Percentiles rank a stretch among this genome's conserved stretches.
Evolutionary conservation across 2,113 vertebrate genomes (phyloP).

Genomic region (Salvelinus fontinalis): DNA sequence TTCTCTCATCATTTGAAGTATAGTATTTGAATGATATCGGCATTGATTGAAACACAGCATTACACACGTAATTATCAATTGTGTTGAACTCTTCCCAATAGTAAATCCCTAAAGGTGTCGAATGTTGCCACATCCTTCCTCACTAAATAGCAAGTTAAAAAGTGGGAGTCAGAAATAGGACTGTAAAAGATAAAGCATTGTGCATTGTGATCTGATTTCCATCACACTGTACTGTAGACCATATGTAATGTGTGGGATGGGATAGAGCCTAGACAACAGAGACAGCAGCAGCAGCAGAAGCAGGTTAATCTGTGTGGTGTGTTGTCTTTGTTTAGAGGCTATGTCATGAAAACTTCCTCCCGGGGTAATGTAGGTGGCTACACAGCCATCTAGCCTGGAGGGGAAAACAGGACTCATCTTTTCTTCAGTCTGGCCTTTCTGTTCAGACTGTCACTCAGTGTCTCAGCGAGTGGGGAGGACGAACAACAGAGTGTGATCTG

Average conservation of each 20-base stretch:
- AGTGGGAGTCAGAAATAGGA: not conserved
- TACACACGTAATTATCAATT: not conserved
- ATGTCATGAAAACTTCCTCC: not conserved
- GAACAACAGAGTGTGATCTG: not conserved
- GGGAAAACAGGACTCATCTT: not conserved
- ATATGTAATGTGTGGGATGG: not conserved
- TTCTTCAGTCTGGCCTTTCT: not conserved
- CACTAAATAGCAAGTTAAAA: not conserved
- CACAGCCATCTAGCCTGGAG: not conserved
- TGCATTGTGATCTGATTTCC: not conserved
- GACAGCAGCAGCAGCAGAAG: not conserved
- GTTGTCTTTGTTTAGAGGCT: not conserved
- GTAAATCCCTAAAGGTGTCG: not conserved
- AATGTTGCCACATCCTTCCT: not conserved
- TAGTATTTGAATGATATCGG: too few species aligned
- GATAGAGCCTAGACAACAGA: not conserved
- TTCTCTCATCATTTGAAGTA: not conserved
- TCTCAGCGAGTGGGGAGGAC: not conserved
- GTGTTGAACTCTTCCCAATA: not conserved
- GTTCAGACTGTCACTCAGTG: not conserved
- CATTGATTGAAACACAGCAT: not conserved
- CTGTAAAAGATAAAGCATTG: not conserved
- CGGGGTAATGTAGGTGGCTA: not conserved
- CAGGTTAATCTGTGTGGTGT: not conserved
- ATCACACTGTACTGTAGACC: not conserved